Conservation (phyloP, 1,140 invertebrate species). For the Cotesia vestalis region DNA sequence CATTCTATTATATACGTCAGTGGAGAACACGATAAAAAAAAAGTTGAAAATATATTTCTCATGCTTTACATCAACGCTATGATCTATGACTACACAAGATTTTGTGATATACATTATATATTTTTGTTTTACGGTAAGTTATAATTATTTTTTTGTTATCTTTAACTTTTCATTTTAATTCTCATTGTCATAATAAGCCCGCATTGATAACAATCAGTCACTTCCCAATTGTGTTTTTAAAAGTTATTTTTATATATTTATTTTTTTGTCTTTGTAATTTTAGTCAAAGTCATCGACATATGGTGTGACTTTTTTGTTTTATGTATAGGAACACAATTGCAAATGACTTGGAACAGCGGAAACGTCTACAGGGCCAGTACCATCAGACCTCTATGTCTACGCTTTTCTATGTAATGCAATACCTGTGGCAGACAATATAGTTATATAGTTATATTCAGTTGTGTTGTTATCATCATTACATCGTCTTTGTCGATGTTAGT, state of each 20-base stretch:
- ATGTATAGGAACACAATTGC: constrained; percentile 39
- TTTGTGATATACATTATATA: background rate
- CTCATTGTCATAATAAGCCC: background rate
- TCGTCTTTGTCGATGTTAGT: too few species aligned
- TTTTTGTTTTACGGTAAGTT: constrained; percentile 12
- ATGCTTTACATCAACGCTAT: constrained; percentile 1
- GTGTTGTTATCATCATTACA: too few species aligned
- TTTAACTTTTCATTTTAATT: constrained; percentile 5
- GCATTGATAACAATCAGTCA: constrained; percentile 18
- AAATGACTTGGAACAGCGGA: constrained; percentile 36
- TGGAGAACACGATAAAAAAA: too few species aligned
- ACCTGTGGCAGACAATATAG: background rate
- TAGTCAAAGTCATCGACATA: constrained; percentile 27
- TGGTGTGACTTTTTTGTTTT: constrained; percentile 30
- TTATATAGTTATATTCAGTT: too few species aligned
- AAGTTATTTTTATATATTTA: constrained; percentile 1
- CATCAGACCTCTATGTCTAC: constrained; percentile 19
- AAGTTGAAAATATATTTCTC: constrained; percentile 2
- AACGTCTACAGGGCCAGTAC: constrained; percentile 44
- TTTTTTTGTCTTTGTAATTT: background rate
- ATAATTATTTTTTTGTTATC: constrained; percentile 5
- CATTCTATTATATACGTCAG: too few species aligned
- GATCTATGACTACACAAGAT: too few species aligned
- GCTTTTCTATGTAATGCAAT: constrained; percentile 37
- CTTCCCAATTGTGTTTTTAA: background rate